phyloP scores from a whole-genome alignment of 2,888 invertebrate genomes.

The Dynastes grantii region DNA sequence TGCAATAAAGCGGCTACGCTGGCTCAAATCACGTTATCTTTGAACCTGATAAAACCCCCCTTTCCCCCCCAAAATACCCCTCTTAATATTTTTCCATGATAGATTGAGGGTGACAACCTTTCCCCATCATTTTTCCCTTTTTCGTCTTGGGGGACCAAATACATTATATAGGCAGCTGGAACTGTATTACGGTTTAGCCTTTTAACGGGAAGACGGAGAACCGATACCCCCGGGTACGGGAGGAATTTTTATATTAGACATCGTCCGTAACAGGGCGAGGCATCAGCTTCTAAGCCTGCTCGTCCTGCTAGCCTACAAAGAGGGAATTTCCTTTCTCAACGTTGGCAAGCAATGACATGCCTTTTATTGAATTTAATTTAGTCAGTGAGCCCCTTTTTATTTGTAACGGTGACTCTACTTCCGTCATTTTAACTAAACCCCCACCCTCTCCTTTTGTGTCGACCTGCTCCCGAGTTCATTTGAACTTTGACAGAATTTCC shows the following conservation, averaged over 20 bases:
- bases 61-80: no score
- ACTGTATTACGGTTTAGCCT: constrained; percentile 23
- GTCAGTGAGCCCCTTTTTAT: constrained; percentile 19
- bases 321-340: constrained; percentile 11
- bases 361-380: constrained; percentile 39
- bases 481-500: neutral
- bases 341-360: constrained; percentile 15
- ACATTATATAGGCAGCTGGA: constrained; percentile 13
- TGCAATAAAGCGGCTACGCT: constrained; percentile 19
- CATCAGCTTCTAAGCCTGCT: neutral
- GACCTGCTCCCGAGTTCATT: neutral
- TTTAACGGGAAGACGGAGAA: neutral
- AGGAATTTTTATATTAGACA: constrained; percentile 38
- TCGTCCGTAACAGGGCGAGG: neutral
- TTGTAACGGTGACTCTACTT: neutral
- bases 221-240: constrained; percentile 12
- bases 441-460: neutral
- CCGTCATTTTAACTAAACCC: neutral
- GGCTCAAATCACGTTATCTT: constrained; percentile 34
- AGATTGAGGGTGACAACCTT: constrained; percentile 32
- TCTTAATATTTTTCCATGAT: constrained; percentile 40
- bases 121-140: no score
- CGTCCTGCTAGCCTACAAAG: neutral
- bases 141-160: constrained; percentile 27
- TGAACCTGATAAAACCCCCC: no score